These are phyloP conservation scores for Eledona agricola DNA, from an alignment of 2,888 invertebrate species.

Conservation along the genomic window DNA sequence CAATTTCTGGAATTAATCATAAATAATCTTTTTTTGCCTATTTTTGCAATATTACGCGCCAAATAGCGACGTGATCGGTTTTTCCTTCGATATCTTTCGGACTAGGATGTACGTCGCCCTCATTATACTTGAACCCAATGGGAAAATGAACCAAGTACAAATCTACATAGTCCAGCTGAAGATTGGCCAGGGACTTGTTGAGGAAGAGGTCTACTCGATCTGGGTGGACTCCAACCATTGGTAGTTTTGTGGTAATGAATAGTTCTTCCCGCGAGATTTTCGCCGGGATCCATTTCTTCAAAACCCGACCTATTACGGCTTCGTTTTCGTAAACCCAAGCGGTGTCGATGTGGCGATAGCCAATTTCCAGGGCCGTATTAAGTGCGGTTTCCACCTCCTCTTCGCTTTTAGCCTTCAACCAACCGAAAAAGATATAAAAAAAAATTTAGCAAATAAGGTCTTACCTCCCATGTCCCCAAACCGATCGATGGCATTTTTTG, in stretches of 20 bases:
- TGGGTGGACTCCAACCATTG: slow-evolving; percentile 68
- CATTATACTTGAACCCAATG: slow-evolving; percentile 39
- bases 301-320: slow-evolving; percentile 73
- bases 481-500: slow-evolving; percentile 65
- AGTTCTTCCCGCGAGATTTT: slow-evolving; percentile 77
- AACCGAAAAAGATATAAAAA: slow-evolving; percentile 36
- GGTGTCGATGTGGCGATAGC: slow-evolving; percentile 84
- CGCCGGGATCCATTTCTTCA: slow-evolving; percentile 75
- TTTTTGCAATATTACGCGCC: slow-evolving; percentile 42
- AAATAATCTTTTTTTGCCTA: neutral
- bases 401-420: slow-evolving; percentile 73
- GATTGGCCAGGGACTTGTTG: slow-evolving; percentile 45
- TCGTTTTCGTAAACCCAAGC: slow-evolving; percentile 82
- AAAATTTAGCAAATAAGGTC: slow-evolving; percentile 52
- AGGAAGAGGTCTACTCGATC: slow-evolving; percentile 54
- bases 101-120: slow-evolving; percentile 7
- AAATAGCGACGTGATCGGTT: slow-evolving; percentile 42
- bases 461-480: slow-evolving; percentile 83
- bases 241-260: slow-evolving; percentile 83
- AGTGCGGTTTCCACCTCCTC: slow-evolving; percentile 71
- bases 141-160: slow-evolving; percentile 50
- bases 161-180: slow-evolving; percentile 49
- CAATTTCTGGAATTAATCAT: slow-evolving; percentile 63
- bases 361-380: slow-evolving; percentile 74
- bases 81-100: slow-evolving; percentile 54